These are phyloP conservation scores for Podarcis raffonei DNA, from an alignment of 2,113 vertebrate species.

Conservation along the genomic window DNA sequence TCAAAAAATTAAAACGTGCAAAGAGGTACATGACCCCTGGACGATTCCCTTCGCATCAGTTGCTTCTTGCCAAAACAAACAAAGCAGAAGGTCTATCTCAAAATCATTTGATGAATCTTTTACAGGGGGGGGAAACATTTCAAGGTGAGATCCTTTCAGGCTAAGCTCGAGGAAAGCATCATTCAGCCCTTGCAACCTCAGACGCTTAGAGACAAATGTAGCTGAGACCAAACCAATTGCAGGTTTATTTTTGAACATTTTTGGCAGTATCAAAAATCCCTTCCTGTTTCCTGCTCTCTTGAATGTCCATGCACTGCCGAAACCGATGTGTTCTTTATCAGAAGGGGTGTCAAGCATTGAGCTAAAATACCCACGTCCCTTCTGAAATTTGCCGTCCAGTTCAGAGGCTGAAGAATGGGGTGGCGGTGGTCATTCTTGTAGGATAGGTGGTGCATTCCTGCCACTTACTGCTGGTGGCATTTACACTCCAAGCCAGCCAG, in stretches of 20 bases:
- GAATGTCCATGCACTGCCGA: not conserved
- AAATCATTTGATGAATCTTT: slow-evolving; percentile 5
- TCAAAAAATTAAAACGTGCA: not conserved
- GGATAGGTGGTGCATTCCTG: not conserved
- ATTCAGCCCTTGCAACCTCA: slow-evolving; percentile 28
- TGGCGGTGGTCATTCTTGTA: not conserved
- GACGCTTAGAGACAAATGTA: not conserved
- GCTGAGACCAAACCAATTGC: not conserved
- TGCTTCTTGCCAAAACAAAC: not conserved
- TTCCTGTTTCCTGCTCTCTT: not conserved
- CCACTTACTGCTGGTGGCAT: not conserved
- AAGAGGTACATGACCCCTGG: not conserved
- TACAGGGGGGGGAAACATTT: not conserved
- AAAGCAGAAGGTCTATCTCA: not conserved
- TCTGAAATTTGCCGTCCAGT: not conserved
- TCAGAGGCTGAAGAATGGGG: not conserved
- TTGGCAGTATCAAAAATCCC: not conserved
- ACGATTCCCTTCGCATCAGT: not conserved
- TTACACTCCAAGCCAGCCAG: too few species aligned
- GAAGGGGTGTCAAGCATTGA: not conserved
- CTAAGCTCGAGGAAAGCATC: slow-evolving; percentile 14
- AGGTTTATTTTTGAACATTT: not conserved
- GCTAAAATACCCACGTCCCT: not conserved
- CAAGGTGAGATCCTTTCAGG: slow-evolving; percentile 16
- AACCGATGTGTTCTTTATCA: not conserved